Percentiles rank a stretch among this genome's conserved stretches.
These are phyloP conservation scores for Pygmarrhopalites habei DNA, from an alignment of 1,140 invertebrate species.

Conservation along the genomic window DNA sequence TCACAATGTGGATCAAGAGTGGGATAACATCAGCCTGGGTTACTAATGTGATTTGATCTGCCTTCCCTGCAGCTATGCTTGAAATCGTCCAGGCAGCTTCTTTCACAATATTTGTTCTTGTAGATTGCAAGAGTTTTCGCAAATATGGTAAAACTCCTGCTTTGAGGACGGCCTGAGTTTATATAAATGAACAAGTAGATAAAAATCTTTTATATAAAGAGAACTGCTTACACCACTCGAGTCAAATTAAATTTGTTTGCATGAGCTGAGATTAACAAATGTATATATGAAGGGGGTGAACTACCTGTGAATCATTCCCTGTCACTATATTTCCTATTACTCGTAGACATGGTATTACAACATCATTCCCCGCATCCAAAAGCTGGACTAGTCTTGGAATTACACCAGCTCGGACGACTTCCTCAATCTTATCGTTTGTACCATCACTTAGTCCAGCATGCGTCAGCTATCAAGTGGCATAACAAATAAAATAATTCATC, in stretches of 20 bases:
- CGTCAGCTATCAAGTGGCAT: conserved; percentile 58
- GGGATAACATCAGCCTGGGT: conserved; percentile 62
- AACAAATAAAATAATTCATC: too few relatives aligned
- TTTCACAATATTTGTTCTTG: conserved; percentile 69
- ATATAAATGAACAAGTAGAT: too few relatives aligned
- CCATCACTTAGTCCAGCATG: conserved; percentile 95
- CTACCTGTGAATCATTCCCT: conserved; percentile 66
- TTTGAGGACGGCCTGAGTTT: conserved; percentile 85
- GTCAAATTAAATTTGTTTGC: too few relatives aligned
- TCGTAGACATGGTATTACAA: conserved; percentile 83
- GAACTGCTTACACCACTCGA: too few relatives aligned
- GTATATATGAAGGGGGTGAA: too few relatives aligned
- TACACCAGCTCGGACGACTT: conserved; percentile 48
- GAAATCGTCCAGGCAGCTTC: conserved; percentile 78
- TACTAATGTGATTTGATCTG: conserved; percentile 64
- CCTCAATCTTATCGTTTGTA: conserved; percentile 81
- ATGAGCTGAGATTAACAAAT: too few relatives aligned
- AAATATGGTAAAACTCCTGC: conserved; percentile 68
- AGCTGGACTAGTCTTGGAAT: conserved; percentile 69
- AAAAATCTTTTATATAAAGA: too few relatives aligned
- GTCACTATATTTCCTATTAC: conserved; percentile 82
- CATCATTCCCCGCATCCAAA: conserved; percentile 61
- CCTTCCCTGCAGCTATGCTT: conserved; percentile 72
- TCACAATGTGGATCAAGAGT: conserved; percentile 61
- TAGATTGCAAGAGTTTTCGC: conserved; percentile 62